phyloP scores from a whole-genome alignment of 2,797 vertebrate species.

The Erethizon dorsatum region DNA sequence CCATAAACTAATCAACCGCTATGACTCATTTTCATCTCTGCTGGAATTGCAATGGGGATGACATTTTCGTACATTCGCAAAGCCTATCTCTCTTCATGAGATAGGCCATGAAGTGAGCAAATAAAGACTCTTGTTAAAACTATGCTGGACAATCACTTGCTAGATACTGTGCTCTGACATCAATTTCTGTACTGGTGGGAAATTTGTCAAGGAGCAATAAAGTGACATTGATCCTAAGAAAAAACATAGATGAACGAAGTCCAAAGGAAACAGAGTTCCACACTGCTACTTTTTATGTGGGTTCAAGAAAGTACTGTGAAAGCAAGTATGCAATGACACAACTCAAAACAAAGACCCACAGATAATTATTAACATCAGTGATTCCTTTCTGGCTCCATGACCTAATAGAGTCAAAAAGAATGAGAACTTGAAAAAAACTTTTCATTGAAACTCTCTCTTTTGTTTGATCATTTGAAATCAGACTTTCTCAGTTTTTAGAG shows the following conservation, averaged over 20 bases:
- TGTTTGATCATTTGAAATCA: constrained; percentile 4
- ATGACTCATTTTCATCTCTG: constrained; percentile 47
- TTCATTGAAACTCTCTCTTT: not conserved
- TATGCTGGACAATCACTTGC: not conserved
- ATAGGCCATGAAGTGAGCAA: not conserved
- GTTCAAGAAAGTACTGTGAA: not conserved
- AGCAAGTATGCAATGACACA: not conserved
- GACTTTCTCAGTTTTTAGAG: not conserved
- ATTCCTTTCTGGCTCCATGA: constrained; percentile 1
- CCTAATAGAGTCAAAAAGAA: not conserved
- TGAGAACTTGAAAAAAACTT: not conserved
- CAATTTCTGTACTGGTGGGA: not conserved
- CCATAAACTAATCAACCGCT: constrained; percentile 25
- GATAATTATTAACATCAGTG: not conserved
- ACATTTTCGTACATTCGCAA: not conserved
- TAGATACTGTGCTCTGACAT: not conserved
- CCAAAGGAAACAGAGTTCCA: not conserved
- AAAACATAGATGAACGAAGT: not conserved
- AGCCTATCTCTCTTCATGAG: not conserved
- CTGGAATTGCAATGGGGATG: not conserved
- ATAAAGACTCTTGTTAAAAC: not conserved
- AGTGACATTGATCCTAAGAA: not conserved
- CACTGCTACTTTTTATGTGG: not conserved
- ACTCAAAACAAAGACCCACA: not conserved
- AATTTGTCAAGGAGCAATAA: not conserved